Percentiles rank a stretch among this genome's conserved stretches.
These are phyloP conservation scores for Theocolax elegans DNA, from an alignment of 1,140 invertebrate genomes.

Conservation along the genomic window DNA sequence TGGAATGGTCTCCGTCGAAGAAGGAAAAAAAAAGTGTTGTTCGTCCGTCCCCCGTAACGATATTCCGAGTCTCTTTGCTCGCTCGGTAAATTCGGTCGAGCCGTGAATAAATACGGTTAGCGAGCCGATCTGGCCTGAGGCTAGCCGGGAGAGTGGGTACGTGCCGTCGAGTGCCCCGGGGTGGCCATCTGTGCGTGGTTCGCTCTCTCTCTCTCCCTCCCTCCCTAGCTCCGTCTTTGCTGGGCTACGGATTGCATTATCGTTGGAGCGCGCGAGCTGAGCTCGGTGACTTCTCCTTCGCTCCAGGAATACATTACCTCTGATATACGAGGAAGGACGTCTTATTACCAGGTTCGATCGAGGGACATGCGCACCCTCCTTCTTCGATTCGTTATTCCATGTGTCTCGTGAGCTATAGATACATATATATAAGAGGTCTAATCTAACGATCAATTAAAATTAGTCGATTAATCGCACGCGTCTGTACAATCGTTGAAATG, in stretches of 20 bases:
- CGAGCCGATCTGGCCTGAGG: constrained; percentile 44
- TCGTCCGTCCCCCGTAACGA: constrained; percentile 48
- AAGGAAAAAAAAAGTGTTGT: background rate
- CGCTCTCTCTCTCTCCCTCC: too few species aligned
- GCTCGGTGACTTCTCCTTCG: too few species aligned
- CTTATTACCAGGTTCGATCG: constrained; percentile 25
- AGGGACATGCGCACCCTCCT: background rate
- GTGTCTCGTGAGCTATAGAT: too few species aligned
- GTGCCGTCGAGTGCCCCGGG: constrained; percentile 63
- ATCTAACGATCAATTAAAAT: too few species aligned
- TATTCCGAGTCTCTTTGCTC: constrained; percentile 5
- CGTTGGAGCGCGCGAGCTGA: constrained; percentile 59
- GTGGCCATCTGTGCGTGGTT: constrained; percentile 66
- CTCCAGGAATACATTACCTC: constrained; percentile 61
- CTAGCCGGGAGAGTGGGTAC: too few species aligned
- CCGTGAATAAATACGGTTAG: constrained; percentile 68
- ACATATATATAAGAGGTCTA: too few species aligned
- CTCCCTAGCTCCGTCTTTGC: too few species aligned
- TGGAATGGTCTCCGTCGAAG: background rate
- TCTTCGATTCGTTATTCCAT: background rate
- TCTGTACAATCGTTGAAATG: too few species aligned
- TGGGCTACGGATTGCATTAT: constrained; percentile 61
- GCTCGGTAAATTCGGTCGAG: constrained; percentile 56
- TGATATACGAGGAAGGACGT: constrained; percentile 42
- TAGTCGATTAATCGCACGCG: too few species aligned